Evolutionary conservation across 2,888 invertebrate genomes (phyloP), one percentile per base, ranked within the genome.

Genomic region (Amphimallon solstitiale): DNA sequence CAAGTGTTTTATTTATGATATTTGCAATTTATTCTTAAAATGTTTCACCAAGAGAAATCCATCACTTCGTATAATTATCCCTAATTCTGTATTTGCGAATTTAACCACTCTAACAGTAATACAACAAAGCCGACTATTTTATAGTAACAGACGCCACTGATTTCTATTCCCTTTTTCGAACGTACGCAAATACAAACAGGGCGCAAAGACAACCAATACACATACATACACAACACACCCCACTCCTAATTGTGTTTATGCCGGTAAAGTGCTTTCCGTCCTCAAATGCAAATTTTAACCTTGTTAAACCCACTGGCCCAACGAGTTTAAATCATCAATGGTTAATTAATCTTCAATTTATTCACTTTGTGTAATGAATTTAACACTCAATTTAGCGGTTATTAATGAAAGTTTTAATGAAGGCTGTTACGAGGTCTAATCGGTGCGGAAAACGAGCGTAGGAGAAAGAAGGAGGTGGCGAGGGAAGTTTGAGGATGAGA

Each of bases 341-440:
- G 82, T 84, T 83, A 84, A 84, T 84, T 84, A 83, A 84, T 83
- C 83, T 83, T 82, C 83, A 83, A 83, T 84, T 84, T 84, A 83
- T 84, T 84, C 83, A 83, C 84, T 83, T 83, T 83, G 80, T 82
- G 78, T 83, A 82, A 83, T 81, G 80, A 82, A 82, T 82, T 83
- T 82, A 82, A 81, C 82, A 80, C 82, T 81, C 85, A 85, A 85
- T 85, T 85, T 84, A 82, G 84, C 81, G 84, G 83, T 84, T 84
- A 84, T 85, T 85, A 85, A 85, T 85, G 84, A 84, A 85, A 84
- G 83, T 85, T 85, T 84, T 84, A 84, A 85, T 85, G 83, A 84
- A 83, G 80, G 79, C 74, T 79, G 78, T 79, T 80, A 70, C 67
- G 70, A 72, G 68, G 66, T 68, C 70, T 70, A 73, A 71, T 73